phyloP scores from a whole-genome alignment of 1,140 invertebrate species.

The Drosophila lini region DNA sequence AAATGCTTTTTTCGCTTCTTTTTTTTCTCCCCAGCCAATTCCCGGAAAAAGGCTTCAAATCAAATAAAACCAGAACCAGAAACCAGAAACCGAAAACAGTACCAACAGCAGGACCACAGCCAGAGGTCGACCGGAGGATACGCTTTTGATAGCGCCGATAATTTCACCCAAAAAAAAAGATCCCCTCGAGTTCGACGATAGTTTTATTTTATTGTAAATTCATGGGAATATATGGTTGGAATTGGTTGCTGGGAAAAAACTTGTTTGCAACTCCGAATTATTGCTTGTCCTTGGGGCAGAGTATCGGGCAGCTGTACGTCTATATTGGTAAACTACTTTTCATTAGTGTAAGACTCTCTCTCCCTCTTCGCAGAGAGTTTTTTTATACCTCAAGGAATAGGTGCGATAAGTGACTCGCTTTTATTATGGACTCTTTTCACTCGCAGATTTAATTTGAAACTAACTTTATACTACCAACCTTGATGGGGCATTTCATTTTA shows the following conservation, averaged over 20 bases:
- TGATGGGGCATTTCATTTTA: slow-evolving; percentile 1
- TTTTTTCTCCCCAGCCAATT: slow-evolving; percentile 39
- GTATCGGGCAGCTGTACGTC: slow-evolving; percentile 13
- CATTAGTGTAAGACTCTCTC: slow-evolving; percentile 36
- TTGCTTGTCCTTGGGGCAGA: slow-evolving; percentile 28
- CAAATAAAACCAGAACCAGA: slow-evolving; percentile 50
- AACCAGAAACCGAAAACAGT: slow-evolving; percentile 22
- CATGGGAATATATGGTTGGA: slow-evolving; percentile 24
- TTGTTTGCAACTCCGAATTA: slow-evolving; percentile 30
- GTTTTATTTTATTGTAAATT: slow-evolving; percentile 52
- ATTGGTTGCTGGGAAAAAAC: slow-evolving; percentile 14
- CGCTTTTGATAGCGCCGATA: slow-evolving; percentile 22
- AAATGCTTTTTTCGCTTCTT: slow-evolving; percentile 67
- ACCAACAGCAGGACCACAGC: slow-evolving; percentile 2
- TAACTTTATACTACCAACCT: not conserved
- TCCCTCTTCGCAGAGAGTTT: not conserved
- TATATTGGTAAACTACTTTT: slow-evolving; percentile 25
- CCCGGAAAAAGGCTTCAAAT: slow-evolving; percentile 61
- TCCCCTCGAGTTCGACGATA: slow-evolving; percentile 9
- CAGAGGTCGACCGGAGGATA: slow-evolving; percentile 20
- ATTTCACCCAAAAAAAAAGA: slow-evolving; percentile 4
- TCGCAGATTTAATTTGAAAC: slow-evolving; percentile 9
- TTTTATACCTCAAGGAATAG: slow-evolving; percentile 4
- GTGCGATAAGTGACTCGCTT: slow-evolving; percentile 3
- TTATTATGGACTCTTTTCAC: not conserved